Evolutionary conservation across 2,888 invertebrate genomes (phyloP), one percentile per base, ranked within the genome.

Genomic region (Thera obeliscata): DNA sequence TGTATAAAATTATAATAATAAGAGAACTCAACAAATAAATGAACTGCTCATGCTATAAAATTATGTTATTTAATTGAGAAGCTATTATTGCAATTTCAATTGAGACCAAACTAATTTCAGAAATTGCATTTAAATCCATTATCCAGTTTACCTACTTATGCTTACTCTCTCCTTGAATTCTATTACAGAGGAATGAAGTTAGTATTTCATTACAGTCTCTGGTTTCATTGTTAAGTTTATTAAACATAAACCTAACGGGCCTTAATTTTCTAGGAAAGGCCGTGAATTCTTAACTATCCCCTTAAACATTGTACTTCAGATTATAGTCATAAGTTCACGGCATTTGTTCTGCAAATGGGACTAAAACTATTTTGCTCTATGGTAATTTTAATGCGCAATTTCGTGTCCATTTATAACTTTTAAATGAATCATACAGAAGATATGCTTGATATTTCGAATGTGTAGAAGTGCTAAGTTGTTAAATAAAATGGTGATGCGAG

Each of bases 401-500:
- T 69, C 38, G 56, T 41, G 41, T 41, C 41, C 41, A 41, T 41
- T 41, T 41, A 41, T 5, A 41, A 7, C 7, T 69, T 71, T 69
- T 56, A 56, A 36, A 66, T 74, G 74, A 75, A 66, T 75, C 71
- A 75, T 59, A 41, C 52, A 41, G 35, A 54, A 64, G 66, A 66
- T 63, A 68, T 70, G 67, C 48, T n/a, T 4, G 55, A 5, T 41
- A 33, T 22, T 33, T 22, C 1, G 2, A 52, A 33, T 33, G 8
- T 52, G 33, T 52, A 3, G 22, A 8, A 33, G 43, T 46, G 43
- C 2, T 52, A 22, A 4, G 48, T 57, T 49, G 35, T 36, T 58
- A n/a, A 55, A 36, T 8, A n/a, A 55, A 52, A 52, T 9, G 9
- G 33, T 33, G 8, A 0, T 52, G 5, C 4, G n/a, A n/a, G 5